Evolutionary conservation across 1,140 invertebrate genomes (phyloP).

Genomic region (Drosophila paulistorum): DNA sequence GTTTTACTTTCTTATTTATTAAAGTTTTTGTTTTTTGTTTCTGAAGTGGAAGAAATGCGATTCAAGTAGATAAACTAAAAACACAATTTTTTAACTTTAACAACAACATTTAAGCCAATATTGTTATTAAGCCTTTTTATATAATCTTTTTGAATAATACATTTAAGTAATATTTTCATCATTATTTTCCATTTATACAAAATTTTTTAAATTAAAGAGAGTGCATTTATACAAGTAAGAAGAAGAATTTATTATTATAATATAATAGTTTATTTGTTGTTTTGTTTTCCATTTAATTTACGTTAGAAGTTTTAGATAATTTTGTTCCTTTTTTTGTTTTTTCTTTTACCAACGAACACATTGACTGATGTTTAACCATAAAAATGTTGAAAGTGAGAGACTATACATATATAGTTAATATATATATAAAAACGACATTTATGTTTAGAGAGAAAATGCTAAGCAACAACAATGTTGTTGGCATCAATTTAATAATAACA

Average conservation of each 20-base stretch:
- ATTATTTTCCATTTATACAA: slow-evolving; percentile 36
- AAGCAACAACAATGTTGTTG: slow-evolving; percentile 17
- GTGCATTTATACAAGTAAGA: slow-evolving; percentile 54
- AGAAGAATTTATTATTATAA: slow-evolving; percentile 2
- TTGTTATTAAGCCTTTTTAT: slow-evolving; percentile 5
- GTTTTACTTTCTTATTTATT: slow-evolving; percentile 12
- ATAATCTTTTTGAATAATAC: slow-evolving; percentile 21
- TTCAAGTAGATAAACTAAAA: slow-evolving; percentile 74
- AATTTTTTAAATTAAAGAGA: slow-evolving; percentile 30
- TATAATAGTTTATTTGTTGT: background rate
- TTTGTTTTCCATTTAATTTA: slow-evolving; percentile 10
- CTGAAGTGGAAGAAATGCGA: slow-evolving; percentile 76
- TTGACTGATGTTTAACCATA: slow-evolving; percentile 31
- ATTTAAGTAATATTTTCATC: slow-evolving; percentile 20
- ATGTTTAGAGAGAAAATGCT: background rate
- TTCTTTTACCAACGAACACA: slow-evolving; percentile 49
- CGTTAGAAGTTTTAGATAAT: slow-evolving; percentile 14
- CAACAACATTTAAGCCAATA: slow-evolving; percentile 10
- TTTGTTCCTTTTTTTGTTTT: background rate
- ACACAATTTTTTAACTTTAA: slow-evolving; percentile 14
- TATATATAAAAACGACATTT: background rate
- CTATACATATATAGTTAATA: background rate
- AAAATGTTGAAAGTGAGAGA: slow-evolving; percentile 30
- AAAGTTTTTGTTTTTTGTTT: slow-evolving; percentile 33
- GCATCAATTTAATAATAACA: background rate